phyloP scores from a whole-genome alignment of 1,140 invertebrate genomes.

The Zaprionus taronus region DNA sequence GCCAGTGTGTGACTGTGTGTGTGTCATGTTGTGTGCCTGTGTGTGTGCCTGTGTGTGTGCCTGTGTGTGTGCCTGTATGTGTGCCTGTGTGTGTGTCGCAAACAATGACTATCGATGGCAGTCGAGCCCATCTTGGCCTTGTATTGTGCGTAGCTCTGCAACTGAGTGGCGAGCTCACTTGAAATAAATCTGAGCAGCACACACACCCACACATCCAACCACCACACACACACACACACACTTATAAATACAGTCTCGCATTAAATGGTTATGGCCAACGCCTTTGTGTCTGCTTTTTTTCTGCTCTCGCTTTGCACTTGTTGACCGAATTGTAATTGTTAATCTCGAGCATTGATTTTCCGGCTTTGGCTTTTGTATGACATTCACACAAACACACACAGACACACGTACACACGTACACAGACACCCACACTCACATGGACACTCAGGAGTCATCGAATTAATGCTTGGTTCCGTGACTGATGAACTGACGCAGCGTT shows the following conservation, averaged over 20 bases:
- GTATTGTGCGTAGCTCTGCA: conserved; percentile 43
- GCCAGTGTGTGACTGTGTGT: conserved; percentile 7
- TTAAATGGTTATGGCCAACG: conserved; percentile 64
- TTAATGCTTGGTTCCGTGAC: conserved; percentile 56
- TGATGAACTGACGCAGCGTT: conserved; percentile 28
- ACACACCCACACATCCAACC: conserved; percentile 5
- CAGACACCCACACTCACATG: background rate
- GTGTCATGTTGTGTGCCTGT: conserved; percentile 14
- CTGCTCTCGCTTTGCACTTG: background rate
- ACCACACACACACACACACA: conserved; percentile 13
- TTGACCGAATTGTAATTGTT: conserved; percentile 77
- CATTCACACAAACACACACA: background rate
- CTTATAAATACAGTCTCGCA: conserved; percentile 20
- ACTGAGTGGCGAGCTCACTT: conserved; percentile 61
- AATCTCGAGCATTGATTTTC: conserved; percentile 75
- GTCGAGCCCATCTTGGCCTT: conserved; percentile 53
- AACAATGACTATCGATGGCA: conserved; percentile 77
- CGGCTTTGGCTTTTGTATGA: conserved; percentile 26
- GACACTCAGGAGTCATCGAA: conserved; percentile 57
- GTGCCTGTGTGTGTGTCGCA: conserved; percentile 30
- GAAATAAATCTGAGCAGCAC: conserved; percentile 58
- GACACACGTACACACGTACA: background rate
- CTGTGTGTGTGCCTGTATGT: conserved; percentile 23
- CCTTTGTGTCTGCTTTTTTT: conserved; percentile 32
- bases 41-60: conserved; percentile 29